Evolutionary conservation across 35 echinoderm and acorn worm genomes (phyloP).

Genomic region (Patiria miniata): DNA sequence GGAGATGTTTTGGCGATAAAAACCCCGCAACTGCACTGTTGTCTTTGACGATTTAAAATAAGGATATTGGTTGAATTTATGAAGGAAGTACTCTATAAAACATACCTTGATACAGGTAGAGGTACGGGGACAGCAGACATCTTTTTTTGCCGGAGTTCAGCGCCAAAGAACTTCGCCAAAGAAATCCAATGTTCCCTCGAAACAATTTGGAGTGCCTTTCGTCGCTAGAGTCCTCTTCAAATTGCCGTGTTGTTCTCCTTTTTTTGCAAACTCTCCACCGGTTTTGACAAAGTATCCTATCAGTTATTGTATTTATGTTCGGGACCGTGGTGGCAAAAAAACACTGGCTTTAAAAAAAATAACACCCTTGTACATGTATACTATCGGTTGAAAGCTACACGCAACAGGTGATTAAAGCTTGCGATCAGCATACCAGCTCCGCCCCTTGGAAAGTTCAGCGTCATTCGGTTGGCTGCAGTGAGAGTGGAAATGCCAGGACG

Average conservation of each 20-base stretch:
- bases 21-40: no score
- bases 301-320: background rate
- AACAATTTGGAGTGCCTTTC: no score
- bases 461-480: background rate
- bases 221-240: no score
- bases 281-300: constrained; percentile 9
- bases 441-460: background rate
- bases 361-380: background rate
- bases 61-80: no score
- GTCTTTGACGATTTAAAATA: no score
- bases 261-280: background rate
- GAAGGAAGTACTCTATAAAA: background rate
- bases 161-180: background rate
- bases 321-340: background rate
- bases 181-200: background rate
- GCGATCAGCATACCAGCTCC: background rate
- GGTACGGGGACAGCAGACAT: constrained; percentile 2
- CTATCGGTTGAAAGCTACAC: constrained; percentile 10
- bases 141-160: background rate
- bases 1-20: no score
- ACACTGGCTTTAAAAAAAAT: background rate
- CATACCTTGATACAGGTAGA: background rate
- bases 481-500: background rate
- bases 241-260: no score
- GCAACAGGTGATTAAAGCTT: background rate